Evolutionary conservation across 2,888 invertebrate genomes (phyloP).

Genomic region (Pasiphila rectangulata): DNA sequence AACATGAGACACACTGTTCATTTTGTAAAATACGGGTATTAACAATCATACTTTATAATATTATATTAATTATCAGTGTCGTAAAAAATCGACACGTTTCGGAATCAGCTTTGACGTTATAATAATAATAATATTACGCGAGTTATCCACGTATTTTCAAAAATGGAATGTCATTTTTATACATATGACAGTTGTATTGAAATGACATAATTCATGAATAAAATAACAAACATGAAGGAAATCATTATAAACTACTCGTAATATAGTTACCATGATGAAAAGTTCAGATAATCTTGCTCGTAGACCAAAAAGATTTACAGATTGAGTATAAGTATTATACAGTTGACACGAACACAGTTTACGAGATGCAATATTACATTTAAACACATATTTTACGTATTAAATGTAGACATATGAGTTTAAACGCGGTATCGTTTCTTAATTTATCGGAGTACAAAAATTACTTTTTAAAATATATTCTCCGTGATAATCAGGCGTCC

Average conservation of each 20-base stretch:
- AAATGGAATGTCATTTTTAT: too few relatives aligned
- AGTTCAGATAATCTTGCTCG: conserved; percentile 27
- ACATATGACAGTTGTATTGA: too few relatives aligned
- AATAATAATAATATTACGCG: too few relatives aligned
- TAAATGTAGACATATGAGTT: conserved; percentile 17
- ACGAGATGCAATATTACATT: conserved; percentile 35
- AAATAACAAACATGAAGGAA: background rate
- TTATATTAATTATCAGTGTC: too few relatives aligned
- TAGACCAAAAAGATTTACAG: conserved; percentile 41
- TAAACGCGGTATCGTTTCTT: conserved; percentile 29
- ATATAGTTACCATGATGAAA: background rate
- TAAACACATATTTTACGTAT: conserved; percentile 36
- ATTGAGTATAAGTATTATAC: conserved; percentile 47
- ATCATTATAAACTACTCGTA: background rate
- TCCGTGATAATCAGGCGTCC: conserved; percentile 29
- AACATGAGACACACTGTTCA: background rate
- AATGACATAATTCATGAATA: background rate
- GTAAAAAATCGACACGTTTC: too few relatives aligned
- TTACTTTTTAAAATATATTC: conserved; percentile 49
- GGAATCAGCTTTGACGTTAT: too few relatives aligned
- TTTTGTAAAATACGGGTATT: too few relatives aligned
- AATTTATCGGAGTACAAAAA: conserved; percentile 61
- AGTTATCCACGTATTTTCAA: too few relatives aligned
- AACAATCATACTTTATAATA: too few relatives aligned
- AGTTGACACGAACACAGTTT: conserved; percentile 55